phyloP scores from a whole-genome alignment of 2,888 invertebrate species.

The Epirrhoe alternata region DNA sequence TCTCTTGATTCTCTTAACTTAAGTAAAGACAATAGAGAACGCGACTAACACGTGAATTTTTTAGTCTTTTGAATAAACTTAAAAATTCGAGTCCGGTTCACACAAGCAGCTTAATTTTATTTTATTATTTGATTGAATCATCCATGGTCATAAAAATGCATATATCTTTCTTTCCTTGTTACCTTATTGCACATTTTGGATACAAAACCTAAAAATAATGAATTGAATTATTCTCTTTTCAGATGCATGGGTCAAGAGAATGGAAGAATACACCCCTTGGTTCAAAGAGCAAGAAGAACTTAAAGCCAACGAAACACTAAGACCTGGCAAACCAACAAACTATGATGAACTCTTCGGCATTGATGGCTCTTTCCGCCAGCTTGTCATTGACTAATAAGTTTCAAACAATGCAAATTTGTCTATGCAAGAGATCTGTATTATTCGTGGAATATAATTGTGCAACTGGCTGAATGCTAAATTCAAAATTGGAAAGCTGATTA shows the following conservation, averaged over 20 bases:
- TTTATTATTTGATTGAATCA: too few species aligned
- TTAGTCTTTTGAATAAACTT: too few species aligned
- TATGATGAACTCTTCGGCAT: conserved; percentile 95
- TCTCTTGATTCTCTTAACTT: too few species aligned
- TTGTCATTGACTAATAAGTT: conserved; percentile 88
- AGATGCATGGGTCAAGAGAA: conserved; percentile 92
- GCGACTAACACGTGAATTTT: too few species aligned
- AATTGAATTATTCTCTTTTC: conserved; percentile 46
- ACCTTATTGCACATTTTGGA: too few species aligned
- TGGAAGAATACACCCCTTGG: conserved; percentile 92
- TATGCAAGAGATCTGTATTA: conserved; percentile 1
- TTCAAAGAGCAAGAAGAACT: conserved; percentile 91
- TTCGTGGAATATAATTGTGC: conserved; percentile 24
- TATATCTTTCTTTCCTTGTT: too few species aligned
- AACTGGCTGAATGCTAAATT: conserved; percentile 10
- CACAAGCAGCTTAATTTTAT: too few species aligned
- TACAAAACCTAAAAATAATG: too few species aligned
- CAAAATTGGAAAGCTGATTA: conserved; percentile 5
- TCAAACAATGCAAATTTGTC: conserved; percentile 16
- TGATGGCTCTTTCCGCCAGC: conserved; percentile 94
- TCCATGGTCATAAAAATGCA: too few species aligned
- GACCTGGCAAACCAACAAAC: conserved; percentile 94
- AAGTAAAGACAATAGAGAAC: too few species aligned
- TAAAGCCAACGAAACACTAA: conserved; percentile 91
- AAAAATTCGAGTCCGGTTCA: too few species aligned